These are phyloP conservation scores for Crematogaster levior DNA, from an alignment of 2,888 invertebrate species.

Conservation along the genomic window DNA sequence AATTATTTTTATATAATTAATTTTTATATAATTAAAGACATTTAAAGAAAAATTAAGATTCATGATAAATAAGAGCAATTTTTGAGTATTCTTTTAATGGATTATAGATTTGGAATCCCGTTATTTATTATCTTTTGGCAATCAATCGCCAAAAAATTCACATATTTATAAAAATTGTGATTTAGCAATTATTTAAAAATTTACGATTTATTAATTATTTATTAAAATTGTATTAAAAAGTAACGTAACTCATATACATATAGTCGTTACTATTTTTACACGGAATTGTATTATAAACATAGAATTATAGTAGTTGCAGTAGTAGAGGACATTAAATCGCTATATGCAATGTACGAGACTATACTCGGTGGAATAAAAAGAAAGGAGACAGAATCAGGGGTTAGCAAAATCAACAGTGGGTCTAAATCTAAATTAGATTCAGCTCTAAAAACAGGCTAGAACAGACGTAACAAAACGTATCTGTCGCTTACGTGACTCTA, in stretches of 20 bases:
- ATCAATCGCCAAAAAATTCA: background rate
- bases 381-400: background rate
- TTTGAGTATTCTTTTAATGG: background rate
- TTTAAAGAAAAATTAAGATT: background rate
- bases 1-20: background rate
- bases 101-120: background rate
- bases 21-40: background rate
- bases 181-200: background rate
- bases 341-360: background rate
- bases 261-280: background rate
- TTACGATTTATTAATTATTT: background rate
- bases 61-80: background rate
- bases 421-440: conserved; percentile 40
- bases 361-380: background rate
- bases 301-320: background rate
- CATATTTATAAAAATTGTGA: background rate
- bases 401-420: background rate
- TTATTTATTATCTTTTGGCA: background rate
- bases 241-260: too few species aligned
- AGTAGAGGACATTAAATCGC: conserved; percentile 4
- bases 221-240: background rate
- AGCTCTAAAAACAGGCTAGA: conserved; percentile 17
- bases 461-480: background rate
- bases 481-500: background rate
- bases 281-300: background rate